phyloP scores from a whole-genome alignment of 2,797 vertebrate genomes.

The Lophotriccus pileatus region DNA sequence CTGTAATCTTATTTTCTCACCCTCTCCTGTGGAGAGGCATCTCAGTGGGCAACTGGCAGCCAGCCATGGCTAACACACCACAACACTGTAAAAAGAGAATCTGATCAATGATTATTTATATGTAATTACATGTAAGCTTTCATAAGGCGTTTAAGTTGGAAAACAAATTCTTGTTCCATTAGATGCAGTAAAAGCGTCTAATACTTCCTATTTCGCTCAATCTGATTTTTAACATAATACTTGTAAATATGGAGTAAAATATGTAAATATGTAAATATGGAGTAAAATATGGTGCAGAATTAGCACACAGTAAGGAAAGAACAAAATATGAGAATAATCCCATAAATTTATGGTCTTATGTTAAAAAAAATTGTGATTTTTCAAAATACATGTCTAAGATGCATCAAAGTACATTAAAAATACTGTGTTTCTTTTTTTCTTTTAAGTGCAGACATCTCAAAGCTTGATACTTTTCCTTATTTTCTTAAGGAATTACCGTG shows the following conservation, averaged over 20 bases:
- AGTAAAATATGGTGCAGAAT: neutral
- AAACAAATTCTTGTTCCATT: neutral
- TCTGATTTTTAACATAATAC: neutral
- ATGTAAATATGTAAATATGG: too few relatives aligned
- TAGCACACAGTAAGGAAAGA: neutral
- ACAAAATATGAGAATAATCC: neutral
- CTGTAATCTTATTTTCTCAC: neutral
- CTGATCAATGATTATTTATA: neutral
- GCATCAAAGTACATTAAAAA: neutral
- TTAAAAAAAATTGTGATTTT: neutral
- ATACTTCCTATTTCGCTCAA: neutral
- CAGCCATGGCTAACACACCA: neutral
- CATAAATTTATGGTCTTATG: neutral
- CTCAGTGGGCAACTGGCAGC: neutral
- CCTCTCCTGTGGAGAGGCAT: neutral
- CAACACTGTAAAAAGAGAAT: neutral
- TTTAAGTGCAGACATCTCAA: neutral
- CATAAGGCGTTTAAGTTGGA: neutral
- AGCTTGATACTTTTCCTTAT: neutral
- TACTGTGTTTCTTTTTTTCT: neutral
- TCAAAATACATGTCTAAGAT: neutral
- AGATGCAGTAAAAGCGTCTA: neutral
- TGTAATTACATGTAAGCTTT: neutral
- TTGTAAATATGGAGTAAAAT: neutral
- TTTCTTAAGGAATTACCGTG: neutral